These are phyloP conservation scores for Emys orbicularis DNA, from an alignment of 2,797 vertebrate genomes.

Conservation along the genomic window DNA sequence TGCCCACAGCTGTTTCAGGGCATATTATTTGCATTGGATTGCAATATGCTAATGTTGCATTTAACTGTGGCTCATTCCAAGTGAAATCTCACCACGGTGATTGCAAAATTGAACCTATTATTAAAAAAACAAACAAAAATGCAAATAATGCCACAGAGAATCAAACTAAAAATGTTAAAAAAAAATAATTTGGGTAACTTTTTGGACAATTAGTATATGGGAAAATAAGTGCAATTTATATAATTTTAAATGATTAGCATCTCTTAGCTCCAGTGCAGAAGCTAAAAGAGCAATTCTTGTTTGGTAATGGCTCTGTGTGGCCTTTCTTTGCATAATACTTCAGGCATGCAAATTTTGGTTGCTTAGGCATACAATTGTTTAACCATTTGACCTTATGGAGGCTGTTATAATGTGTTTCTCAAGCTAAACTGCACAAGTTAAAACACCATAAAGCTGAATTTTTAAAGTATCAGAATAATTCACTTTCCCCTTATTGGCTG, in stretches of 20 bases:
- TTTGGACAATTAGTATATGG: neutral
- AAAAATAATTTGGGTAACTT: neutral
- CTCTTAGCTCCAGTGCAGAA: neutral
- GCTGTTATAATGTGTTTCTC: neutral
- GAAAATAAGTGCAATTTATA: neutral
- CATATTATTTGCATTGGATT: neutral
- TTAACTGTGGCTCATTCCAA: neutral
- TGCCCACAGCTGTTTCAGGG: neutral
- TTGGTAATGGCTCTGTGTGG: slow-evolving; percentile 14
- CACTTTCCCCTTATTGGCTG: neutral
- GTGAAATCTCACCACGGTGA: neutral
- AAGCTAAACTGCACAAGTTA: neutral
- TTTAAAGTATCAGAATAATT: neutral
- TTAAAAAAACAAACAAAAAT: neutral
- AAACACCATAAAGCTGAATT: neutral
- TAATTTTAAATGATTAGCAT: neutral
- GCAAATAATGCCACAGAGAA: neutral
- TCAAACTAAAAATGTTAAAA: neutral
- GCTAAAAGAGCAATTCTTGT: neutral
- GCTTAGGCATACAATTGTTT: neutral
- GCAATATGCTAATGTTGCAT: neutral
- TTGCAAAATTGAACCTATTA: neutral
- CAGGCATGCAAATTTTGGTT: slow-evolving; percentile 32
- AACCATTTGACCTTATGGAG: neutral
- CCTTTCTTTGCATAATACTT: slow-evolving; percentile 25